These are phyloP conservation scores for Pseudochirops cupreus DNA, from an alignment of 2,797 vertebrate species.

Conservation along the genomic window DNA sequence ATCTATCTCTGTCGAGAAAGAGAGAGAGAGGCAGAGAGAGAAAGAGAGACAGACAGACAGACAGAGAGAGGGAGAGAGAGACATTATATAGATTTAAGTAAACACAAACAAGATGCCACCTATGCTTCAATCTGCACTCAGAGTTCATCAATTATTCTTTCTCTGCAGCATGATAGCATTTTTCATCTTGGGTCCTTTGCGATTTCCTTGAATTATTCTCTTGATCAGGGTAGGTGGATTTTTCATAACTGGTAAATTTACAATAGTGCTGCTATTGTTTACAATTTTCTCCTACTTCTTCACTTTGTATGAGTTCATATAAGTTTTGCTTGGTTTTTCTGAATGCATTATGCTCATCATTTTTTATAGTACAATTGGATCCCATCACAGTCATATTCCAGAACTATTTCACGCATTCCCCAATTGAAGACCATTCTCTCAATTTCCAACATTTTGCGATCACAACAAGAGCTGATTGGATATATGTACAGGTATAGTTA, in stretches of 20 bases:
- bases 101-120: too few relatives aligned
- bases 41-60: too few relatives aligned
- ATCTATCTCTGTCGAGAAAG: too few relatives aligned
- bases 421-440: background rate
- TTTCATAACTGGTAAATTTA: background rate
- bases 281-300: background rate
- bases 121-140: background rate
- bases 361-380: background rate
- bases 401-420: background rate
- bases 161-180: background rate
- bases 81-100: too few relatives aligned
- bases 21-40: too few relatives aligned
- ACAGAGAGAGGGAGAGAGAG: too few relatives aligned
- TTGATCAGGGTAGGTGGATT: background rate
- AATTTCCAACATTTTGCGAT: background rate
- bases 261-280: background rate
- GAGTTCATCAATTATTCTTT: background rate
- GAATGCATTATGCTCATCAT: background rate
- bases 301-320: background rate
- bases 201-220: background rate
- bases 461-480: background rate
- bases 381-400: background rate
- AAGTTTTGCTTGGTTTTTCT: background rate
- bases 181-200: background rate
- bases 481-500: too few relatives aligned